Evolutionary conservation across 2,113 vertebrate species (phyloP).

Genomic region (Arothron firmamentum): DNA sequence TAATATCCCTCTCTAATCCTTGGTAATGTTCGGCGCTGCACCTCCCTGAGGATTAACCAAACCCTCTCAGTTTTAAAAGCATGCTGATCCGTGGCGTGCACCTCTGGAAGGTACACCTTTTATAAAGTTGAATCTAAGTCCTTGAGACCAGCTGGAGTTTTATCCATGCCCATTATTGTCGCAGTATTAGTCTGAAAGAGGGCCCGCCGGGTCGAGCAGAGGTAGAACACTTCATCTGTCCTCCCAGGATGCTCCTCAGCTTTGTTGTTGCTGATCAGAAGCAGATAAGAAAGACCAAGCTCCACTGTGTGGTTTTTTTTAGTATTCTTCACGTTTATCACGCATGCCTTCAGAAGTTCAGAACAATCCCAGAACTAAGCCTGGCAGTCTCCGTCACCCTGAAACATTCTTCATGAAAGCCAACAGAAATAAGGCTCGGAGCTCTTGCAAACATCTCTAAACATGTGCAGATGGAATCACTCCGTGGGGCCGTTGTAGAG

Average conservation of each 20-base stretch:
- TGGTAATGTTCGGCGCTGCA: conserved; percentile 58
- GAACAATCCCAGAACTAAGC: too few species aligned
- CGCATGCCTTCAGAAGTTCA: too few species aligned
- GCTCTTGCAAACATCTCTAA: too few species aligned
- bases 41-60: conserved; percentile 65
- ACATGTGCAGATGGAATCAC: too few species aligned
- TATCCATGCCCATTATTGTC: conserved; percentile 13
- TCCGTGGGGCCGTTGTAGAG: too few species aligned
- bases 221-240: background rate
- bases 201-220: background rate
- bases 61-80: conserved; percentile 69
- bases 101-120: conserved; percentile 49
- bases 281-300: background rate
- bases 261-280: background rate
- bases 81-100: conserved; percentile 50
- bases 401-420: too few species aligned
- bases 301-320: background rate
- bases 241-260: background rate
- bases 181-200: background rate
- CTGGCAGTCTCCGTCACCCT: too few species aligned
- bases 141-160: conserved; percentile 19
- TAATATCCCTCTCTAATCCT: conserved; percentile 67
- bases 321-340: too few species aligned
- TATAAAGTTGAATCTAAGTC: conserved; percentile 19
- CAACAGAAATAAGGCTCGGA: too few species aligned